Percentiles rank a stretch among this genome's conserved stretches.
phyloP scores from a whole-genome alignment of 2,888 invertebrate species.

The Apamea epomidion region DNA sequence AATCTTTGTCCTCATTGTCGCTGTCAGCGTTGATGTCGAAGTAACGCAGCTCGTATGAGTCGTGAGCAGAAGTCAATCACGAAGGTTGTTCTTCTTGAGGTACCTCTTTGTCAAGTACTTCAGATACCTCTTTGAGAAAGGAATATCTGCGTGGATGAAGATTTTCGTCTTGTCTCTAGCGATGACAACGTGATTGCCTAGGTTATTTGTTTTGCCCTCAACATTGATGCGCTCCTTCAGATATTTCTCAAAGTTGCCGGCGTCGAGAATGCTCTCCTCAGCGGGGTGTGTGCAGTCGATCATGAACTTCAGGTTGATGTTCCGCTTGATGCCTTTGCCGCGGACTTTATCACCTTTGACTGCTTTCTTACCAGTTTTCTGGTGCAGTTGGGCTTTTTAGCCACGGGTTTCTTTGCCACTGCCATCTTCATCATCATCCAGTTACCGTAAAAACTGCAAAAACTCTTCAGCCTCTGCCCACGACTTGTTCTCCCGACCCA shows the following conservation, averaged over 20 bases:
- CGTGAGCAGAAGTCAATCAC: conserved; percentile 99
- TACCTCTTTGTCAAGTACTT: conserved; percentile 99
- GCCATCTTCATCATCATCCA: too few relatives aligned
- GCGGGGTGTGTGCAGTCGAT: conserved; percentile 99
- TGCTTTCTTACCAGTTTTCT: conserved; percentile 88
- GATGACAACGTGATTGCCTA: conserved; percentile 97
- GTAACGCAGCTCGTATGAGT: conserved; percentile 99
- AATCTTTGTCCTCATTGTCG: conserved; percentile 96
- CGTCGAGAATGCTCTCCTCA: conserved; percentile 99
- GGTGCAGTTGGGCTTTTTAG: conserved; percentile 89
- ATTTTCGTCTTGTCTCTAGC: conserved; percentile 98
- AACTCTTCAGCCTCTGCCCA: too few relatives aligned
- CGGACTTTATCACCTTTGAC: conserved; percentile 92
- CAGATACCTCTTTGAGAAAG: conserved; percentile 96
- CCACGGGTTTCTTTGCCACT: conserved; percentile 87
- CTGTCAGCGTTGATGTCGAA: conserved; percentile 97
- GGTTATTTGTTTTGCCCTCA: conserved; percentile 98
- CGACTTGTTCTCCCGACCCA: too few relatives aligned
- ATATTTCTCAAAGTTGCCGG: conserved; percentile 98
- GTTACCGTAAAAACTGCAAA: too few relatives aligned
- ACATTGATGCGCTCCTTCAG: conserved; percentile 97
- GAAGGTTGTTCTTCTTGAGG: conserved; percentile 99
- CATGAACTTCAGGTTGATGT: conserved; percentile 96
- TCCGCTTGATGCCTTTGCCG: conserved; percentile 97
- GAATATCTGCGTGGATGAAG: conserved; percentile 94